These are phyloP conservation scores for Rhadina sibilatrix DNA, from an alignment of 2,113 vertebrate genomes.

Conservation along the genomic window DNA sequence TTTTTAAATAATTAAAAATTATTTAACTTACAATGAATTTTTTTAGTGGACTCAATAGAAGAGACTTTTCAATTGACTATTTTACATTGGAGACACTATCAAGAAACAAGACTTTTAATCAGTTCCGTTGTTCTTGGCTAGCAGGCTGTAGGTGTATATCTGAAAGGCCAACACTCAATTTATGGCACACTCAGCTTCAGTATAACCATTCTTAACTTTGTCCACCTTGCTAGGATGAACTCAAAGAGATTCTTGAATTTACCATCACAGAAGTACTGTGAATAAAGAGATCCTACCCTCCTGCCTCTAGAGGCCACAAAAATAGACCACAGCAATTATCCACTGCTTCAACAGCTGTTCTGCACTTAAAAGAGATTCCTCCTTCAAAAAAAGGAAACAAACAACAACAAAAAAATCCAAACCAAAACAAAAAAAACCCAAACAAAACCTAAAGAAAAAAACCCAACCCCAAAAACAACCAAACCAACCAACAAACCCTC, in stretches of 20 bases:
- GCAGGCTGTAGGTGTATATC: not conserved
- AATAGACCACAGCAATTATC: not conserved
- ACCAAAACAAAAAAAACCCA: not conserved
- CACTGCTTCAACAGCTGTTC: not conserved
- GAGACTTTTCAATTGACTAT: not conserved
- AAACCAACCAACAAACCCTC: not conserved
- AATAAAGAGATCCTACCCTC: not conserved
- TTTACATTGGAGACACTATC: not conserved
- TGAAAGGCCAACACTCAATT: not conserved
- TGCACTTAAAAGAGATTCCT: not conserved
- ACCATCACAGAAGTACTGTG: not conserved
- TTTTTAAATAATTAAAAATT: too few species aligned
- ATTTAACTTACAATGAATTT: not conserved
- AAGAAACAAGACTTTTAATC: not conserved
- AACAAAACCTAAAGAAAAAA: not conserved
- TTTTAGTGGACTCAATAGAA: not conserved
- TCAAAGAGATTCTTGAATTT: not conserved
- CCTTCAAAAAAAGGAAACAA: not conserved
- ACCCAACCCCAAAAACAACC: fast-evolving
- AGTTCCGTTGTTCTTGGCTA: not conserved
- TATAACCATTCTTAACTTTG: not conserved
- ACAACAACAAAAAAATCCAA: not conserved
- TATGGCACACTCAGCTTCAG: not conserved
- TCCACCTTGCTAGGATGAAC: not conserved
- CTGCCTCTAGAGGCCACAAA: not conserved